A percentile compares a stretch with the other conserved stretches of the same genome.
These are phyloP conservation scores for Pocillopora damicornis DNA, from an alignment of 64 coral and sea anemone species.

Conservation along the genomic window DNA sequence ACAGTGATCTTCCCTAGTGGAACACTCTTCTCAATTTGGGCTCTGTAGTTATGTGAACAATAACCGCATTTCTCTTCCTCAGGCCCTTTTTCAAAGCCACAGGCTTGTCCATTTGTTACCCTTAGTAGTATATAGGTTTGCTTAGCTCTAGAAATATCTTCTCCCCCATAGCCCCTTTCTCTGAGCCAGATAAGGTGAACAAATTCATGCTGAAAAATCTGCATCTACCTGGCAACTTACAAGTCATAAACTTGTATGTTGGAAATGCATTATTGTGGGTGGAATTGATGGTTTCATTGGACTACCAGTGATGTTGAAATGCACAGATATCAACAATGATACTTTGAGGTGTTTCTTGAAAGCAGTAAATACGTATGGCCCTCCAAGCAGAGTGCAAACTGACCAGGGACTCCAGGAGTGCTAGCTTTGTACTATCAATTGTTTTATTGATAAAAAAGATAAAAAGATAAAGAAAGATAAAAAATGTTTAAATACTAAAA, in stretches of 20 bases:
- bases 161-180: no score
- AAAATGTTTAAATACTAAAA: no score
- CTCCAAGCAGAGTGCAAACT: constrained; percentile 68
- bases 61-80: constrained; percentile 71
- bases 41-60: constrained; percentile 68
- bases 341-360: constrained; percentile 43
- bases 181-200: constrained; percentile 69
- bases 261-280: constrained; percentile 68
- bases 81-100: no score
- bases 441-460: no score
- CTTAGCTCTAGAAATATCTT: constrained; percentile 53
- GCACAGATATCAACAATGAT: constrained; percentile 64
- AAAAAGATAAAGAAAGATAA: no score
- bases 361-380: constrained; percentile 62
- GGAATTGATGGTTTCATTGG: constrained; percentile 71
- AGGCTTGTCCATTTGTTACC: constrained; percentile 67
- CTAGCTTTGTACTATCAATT: no score
- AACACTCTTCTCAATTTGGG: no score
- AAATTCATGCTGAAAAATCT: no score
- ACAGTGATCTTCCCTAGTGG: constrained; percentile 49
- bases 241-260: no score
- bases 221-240: no score
- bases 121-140: constrained; percentile 76
- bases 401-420: constrained; percentile 45
- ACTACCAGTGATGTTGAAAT: constrained; percentile 56